Evolutionary conservation across 2,113 vertebrate species (phyloP).

Genomic region (Saccopteryx leptura): DNA sequence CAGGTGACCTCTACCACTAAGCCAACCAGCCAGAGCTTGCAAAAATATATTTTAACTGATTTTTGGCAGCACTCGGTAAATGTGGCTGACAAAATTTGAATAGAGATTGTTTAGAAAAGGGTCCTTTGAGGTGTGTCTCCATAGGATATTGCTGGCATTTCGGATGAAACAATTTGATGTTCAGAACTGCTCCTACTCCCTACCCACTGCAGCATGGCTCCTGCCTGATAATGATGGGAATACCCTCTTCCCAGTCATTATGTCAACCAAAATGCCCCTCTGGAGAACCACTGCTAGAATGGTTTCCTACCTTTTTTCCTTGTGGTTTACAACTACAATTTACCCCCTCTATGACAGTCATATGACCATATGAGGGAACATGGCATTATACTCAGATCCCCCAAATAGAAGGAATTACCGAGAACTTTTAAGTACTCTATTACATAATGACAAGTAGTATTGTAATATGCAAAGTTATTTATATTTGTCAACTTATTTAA

Average conservation of each 20-base stretch:
- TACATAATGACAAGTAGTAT: conserved; percentile 37
- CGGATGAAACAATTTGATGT: conserved; percentile 48
- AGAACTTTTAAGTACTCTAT: conserved; percentile 32
- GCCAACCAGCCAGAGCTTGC: not conserved
- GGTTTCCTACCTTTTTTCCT: not conserved
- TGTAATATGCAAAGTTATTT: conserved; percentile 5
- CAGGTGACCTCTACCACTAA: too few relatives aligned
- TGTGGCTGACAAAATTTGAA: conserved; percentile 44
- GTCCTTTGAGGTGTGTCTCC: conserved; percentile 18
- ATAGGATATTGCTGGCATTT: conserved; percentile 38
- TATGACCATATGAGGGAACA: conserved; percentile 10
- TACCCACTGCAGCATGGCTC: not conserved
- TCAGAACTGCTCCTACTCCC: not conserved
- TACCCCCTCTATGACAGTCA: conserved; percentile 1
- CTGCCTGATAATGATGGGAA: not conserved
- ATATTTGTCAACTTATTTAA: conserved; percentile 35
- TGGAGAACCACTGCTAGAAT: conserved; percentile 32
- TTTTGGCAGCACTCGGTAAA: conserved; percentile 38
- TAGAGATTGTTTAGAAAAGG: conserved; percentile 22
- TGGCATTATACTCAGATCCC: not conserved
- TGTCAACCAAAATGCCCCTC: not conserved
- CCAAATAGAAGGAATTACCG: conserved; percentile 37
- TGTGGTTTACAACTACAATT: not conserved
- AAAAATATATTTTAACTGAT: conserved; percentile 47
- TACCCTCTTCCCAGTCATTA: not conserved